Percentiles rank a stretch among this genome's conserved stretches.
These are phyloP conservation scores for Perca schrenkii DNA, from an alignment of 2,113 vertebrate genomes.

Conservation along the genomic window DNA sequence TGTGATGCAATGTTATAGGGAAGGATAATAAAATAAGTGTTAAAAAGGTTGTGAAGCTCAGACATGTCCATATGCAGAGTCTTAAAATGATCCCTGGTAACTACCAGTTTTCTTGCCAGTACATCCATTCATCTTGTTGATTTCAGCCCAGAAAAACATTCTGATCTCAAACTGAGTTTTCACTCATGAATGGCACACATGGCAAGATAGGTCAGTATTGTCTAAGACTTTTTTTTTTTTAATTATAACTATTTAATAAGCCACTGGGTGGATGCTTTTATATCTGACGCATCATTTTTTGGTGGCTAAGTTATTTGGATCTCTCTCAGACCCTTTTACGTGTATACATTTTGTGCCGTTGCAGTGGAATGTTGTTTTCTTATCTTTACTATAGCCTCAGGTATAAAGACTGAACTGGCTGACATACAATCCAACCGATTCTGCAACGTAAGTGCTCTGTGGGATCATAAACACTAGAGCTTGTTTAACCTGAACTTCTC, in stretches of 20 bases:
- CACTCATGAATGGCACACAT: conserved; percentile 8
- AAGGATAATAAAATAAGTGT: background rate
- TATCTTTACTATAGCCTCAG: conserved; percentile 61
- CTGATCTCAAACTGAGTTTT: conserved; percentile 27
- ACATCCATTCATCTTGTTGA: background rate
- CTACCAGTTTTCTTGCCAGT: background rate
- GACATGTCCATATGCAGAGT: conserved; percentile 4
- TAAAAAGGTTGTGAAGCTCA: background rate
- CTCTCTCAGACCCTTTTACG: background rate
- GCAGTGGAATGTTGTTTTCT: conserved; percentile 58
- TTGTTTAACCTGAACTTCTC: conserved; percentile 59
- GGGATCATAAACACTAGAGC: conserved; percentile 52
- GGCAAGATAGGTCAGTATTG: background rate
- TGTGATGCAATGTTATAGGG: background rate
- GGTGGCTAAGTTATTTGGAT: conserved; percentile 2
- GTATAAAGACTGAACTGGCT: conserved; percentile 58
- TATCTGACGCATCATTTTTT: background rate
- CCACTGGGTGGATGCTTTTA: background rate
- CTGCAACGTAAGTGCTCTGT: conserved; percentile 34
- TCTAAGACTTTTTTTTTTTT: background rate
- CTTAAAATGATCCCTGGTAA: background rate
- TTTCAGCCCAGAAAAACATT: background rate
- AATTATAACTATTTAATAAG: background rate
- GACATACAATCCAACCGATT: conserved; percentile 57
- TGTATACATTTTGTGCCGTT: conserved; percentile 31